These are phyloP conservation scores for Amyelois transitella DNA, from an alignment of 1,140 invertebrate genomes.

Conservation along the genomic window DNA sequence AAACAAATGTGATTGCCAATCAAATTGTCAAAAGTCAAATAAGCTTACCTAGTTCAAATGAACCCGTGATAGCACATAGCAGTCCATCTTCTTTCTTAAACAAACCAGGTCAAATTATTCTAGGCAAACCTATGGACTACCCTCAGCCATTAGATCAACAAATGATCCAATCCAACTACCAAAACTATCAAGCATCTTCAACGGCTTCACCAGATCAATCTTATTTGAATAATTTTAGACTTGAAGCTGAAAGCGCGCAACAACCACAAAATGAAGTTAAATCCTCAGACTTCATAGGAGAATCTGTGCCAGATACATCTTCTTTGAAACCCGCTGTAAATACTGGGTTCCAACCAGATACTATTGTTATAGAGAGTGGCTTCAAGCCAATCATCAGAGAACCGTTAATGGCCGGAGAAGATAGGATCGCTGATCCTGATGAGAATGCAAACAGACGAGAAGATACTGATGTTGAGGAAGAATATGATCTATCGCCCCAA, in stretches of 20 bases:
- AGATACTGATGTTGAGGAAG: conserved; percentile 71
- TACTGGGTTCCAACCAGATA: conserved; percentile 85
- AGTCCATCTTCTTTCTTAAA: conserved; percentile 40
- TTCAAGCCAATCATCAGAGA: conserved; percentile 87
- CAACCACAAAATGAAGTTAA: conserved; percentile 50
- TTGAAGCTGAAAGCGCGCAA: conserved; percentile 21
- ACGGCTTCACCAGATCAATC: conserved; percentile 20
- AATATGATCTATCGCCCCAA: conserved; percentile 68
- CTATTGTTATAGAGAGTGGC: conserved; percentile 86
- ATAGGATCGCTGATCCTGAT: conserved; percentile 70
- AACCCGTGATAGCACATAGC: conserved; percentile 45
- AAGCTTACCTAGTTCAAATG: conserved; percentile 43
- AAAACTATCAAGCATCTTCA: conserved; percentile 26
- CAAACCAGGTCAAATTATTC: conserved; percentile 67
- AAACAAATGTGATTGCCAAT: conserved; percentile 67
- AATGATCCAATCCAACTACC: conserved; percentile 53
- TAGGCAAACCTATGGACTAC: conserved; percentile 70
- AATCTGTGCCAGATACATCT: conserved; percentile 41
- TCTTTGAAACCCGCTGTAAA: conserved; percentile 75
- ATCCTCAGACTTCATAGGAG: conserved; percentile 72
- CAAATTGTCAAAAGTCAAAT: conserved; percentile 70
- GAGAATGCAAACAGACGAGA: conserved; percentile 68
- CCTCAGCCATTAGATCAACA: conserved; percentile 66
- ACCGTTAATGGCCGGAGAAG: conserved; percentile 69
- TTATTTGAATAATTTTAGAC: not conserved